Percentiles rank a stretch among this genome's conserved stretches.
These are phyloP conservation scores for Megalurothrips usitatus DNA, from an alignment of 2,888 invertebrate genomes.

Conservation along the genomic window DNA sequence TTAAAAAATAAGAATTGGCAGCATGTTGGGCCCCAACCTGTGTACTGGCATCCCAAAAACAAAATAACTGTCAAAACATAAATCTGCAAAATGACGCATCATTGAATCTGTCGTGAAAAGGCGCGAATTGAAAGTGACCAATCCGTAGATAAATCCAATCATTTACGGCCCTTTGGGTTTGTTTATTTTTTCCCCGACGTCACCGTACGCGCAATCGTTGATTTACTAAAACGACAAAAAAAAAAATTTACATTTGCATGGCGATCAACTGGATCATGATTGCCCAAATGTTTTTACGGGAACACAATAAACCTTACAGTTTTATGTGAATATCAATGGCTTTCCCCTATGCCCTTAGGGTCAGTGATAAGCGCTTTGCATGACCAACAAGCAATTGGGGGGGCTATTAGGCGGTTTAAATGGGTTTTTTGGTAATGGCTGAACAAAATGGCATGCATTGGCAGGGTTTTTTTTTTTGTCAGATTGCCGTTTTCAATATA, in stretches of 20 bases:
- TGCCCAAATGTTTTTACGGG: not conserved
- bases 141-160: not conserved
- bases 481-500: not conserved
- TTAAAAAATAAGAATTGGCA: not conserved
- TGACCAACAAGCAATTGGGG: not conserved
- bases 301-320: not conserved
- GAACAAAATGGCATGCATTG: not conserved
- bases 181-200: not conserved
- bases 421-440: not conserved
- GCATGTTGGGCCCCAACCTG: not conserved
- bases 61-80: not conserved
- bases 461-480: not conserved
- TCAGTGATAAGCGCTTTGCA: not conserved
- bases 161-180: not conserved
- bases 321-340: not conserved
- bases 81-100: not conserved
- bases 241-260: not conserved
- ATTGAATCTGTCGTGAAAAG: not conserved
- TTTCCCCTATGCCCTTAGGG: not conserved
- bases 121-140: not conserved
- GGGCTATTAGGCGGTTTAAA: not conserved
- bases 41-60: not conserved
- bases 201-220: not conserved
- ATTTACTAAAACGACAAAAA: not conserved
- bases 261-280: not conserved